Evolutionary conservation across 2,797 vertebrate species (phyloP).

Genomic region (Gambelia wislizenii): DNA sequence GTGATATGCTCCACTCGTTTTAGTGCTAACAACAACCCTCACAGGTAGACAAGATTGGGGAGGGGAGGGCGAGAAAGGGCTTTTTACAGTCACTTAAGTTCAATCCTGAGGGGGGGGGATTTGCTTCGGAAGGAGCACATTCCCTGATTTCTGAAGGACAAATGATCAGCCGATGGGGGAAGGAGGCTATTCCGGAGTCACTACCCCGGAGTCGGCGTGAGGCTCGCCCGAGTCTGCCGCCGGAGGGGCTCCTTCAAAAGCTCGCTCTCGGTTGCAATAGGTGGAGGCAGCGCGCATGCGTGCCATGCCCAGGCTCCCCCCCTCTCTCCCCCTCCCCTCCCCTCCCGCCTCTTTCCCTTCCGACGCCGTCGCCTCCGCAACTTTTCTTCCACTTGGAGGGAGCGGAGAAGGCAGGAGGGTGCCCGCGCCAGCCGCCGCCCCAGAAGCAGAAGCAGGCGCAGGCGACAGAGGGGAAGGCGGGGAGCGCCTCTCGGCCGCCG

Average conservation of each 20-base stretch:
- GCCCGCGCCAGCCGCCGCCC: not conserved
- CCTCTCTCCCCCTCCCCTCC: not conserved
- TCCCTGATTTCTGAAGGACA: too few relatives aligned
- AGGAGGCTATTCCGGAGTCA: too few relatives aligned
- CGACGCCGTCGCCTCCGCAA: constrained; percentile 69
- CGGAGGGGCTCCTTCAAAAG: constrained; percentile 80
- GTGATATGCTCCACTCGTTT: not conserved
- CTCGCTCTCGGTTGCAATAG: constrained; percentile 76
- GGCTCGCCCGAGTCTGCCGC: not conserved
- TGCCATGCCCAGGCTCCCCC: constrained; percentile 65
- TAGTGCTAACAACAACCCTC: not conserved
- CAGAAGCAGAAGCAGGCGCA: not conserved
- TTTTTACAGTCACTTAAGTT: too few relatives aligned
- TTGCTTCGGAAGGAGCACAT: not conserved
- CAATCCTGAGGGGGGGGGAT: not conserved
- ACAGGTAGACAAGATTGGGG: too few relatives aligned
- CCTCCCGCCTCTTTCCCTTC: constrained; percentile 53
- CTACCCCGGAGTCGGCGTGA: too few relatives aligned
- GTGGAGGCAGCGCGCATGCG: constrained; percentile 87
- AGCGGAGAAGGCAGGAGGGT: not conserved
- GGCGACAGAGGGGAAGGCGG: not conserved
- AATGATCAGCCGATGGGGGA: too few relatives aligned
- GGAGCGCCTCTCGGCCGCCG: not conserved
- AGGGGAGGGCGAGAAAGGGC: too few relatives aligned
- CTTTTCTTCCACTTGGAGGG: constrained; percentile 38